Conservation (phyloP, 2,113 vertebrate species). For the Protobothrops flavoviridis region DNA sequence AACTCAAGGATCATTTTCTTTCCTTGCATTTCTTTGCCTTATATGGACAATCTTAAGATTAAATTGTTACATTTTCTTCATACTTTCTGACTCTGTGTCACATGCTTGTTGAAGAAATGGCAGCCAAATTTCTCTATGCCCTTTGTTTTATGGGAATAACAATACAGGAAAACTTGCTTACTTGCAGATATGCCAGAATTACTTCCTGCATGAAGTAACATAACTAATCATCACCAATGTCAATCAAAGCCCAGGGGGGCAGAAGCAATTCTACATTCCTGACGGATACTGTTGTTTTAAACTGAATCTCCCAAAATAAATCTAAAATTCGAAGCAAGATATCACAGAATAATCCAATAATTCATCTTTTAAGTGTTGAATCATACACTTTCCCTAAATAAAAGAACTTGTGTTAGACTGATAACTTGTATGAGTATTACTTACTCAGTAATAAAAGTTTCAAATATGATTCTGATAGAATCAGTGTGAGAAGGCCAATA, state of each 20-base stretch:
- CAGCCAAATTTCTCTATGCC: neutral
- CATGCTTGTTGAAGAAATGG: neutral
- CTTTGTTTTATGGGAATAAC: neutral
- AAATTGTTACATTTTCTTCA: neutral
- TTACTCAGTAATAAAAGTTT: neutral
- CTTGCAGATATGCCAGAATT: neutral
- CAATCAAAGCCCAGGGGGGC: neutral
- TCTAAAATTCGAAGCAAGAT: neutral
- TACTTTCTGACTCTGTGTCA: neutral
- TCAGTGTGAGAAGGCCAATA: neutral
- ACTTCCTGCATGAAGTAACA: neutral
- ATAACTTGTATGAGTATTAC: neutral
- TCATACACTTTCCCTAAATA: neutral
- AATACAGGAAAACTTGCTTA: neutral
- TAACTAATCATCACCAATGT: neutral
- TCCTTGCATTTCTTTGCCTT: neutral
- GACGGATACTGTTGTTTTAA: neutral
- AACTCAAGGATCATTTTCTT: neutral
- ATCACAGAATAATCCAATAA: neutral
- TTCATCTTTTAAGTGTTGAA: neutral
- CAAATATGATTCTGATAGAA: neutral
- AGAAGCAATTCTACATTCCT: neutral
- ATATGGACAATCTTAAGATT: neutral
- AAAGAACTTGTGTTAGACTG: neutral
- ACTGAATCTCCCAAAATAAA: neutral